Evolutionary conservation across 2,888 invertebrate species (phyloP).

Genomic region (Abrostola triplasia): DNA sequence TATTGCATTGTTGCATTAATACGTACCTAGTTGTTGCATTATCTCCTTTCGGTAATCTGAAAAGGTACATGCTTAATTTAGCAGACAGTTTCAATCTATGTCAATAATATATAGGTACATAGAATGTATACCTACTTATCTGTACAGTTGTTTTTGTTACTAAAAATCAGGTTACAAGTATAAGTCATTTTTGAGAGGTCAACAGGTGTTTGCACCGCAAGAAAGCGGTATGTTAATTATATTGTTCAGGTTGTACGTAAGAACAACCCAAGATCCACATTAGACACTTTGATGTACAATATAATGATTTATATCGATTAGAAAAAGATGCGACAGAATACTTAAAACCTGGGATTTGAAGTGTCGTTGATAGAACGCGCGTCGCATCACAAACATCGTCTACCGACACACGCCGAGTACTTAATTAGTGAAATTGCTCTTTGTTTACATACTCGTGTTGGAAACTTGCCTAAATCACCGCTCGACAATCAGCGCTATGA

Average conservation of each 20-base stretch:
- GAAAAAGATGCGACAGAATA: constrained; percentile 16
- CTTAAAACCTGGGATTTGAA: constrained; percentile 55
- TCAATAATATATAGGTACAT: background rate
- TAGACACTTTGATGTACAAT: constrained; percentile 4
- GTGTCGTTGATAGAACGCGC: constrained; percentile 63
- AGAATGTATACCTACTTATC: too few relatives aligned
- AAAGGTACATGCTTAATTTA: constrained; percentile 18
- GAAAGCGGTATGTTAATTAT: too few relatives aligned
- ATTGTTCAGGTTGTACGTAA: background rate
- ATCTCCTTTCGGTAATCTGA: constrained; percentile 36
- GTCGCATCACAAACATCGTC: constrained; percentile 69
- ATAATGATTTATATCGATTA: constrained; percentile 6
- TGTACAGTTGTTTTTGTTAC: too few relatives aligned
- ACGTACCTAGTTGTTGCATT: constrained; percentile 28
- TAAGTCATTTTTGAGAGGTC: too few relatives aligned
- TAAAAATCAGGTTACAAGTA: too few relatives aligned
- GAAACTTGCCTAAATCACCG: constrained; percentile 73
- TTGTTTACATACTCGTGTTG: constrained; percentile 74
- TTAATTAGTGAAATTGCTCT: constrained; percentile 83
- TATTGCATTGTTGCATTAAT: constrained; percentile 56
- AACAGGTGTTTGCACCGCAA: too few relatives aligned
- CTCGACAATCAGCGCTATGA: constrained; percentile 41
- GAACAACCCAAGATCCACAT: background rate
- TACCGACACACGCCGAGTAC: constrained; percentile 69
- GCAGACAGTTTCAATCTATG: background rate